Base-by-base conservation (phyloP, 1,140 invertebrate genomes). In the Ctenoplectra terminalis region DNA sequence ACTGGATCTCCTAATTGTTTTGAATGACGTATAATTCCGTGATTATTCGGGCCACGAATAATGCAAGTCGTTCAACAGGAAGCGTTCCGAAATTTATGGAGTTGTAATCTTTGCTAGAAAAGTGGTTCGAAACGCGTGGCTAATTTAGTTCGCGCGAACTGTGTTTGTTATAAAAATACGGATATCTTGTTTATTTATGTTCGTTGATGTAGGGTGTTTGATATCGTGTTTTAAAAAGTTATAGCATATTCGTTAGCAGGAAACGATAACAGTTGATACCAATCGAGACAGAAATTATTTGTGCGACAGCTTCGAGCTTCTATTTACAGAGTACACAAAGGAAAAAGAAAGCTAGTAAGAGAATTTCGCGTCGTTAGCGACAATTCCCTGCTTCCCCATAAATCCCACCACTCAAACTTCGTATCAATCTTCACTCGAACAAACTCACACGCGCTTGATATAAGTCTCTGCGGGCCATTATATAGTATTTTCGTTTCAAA, bases 331-430 rank as follows among this genome's bases (percentile, higher is more conserved):
- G 3, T 8, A 13, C 26, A 40, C 2, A 29, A 40, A 29, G 52
- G 23, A 40, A 29, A 23, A 23, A 50, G 52, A 56, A 29, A 58
- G 37, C 70, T 26, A 72, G 56, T 58, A 58, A 52, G 52, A 7
- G 26, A 72, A 40, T 72, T 54, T n/a, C 52, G 11, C 8, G 52
- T 72, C 70, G 52, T 40, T 56, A 26, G 26, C 17, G 34, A 40
- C 17, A 40, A 72, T 72, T 56, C n/a, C 20, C 34, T 13, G 52
- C 37, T 29, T 40, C 20, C n/a, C 3, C 20, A 43, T 56, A 72
- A 72, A 56, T 29, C 20, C 13, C n/a, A 15, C 5, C n/a, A 6
- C 52, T 43, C 5, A 8, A 72, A 23, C 50, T 43, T 7, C 50
- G 34, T 56, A 56, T 72, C 69, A 56, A 26, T 56, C 50, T 29